Conservation (phyloP, 1,140 invertebrate genomes). For the Bombus confusus region DNA sequence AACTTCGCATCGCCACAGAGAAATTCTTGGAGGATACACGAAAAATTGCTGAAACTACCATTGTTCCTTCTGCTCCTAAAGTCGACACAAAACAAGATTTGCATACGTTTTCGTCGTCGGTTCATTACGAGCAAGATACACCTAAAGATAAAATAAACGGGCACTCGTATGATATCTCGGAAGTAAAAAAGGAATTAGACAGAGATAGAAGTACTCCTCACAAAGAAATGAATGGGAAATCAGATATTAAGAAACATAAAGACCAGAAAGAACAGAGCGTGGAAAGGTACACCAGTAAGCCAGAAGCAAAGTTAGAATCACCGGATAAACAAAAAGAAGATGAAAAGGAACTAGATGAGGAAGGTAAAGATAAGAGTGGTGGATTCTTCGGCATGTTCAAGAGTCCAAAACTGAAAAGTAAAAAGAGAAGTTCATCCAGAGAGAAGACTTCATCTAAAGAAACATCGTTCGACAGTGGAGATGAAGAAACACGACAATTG, state of each 20-base stretch:
- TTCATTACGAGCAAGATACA: constrained; percentile 52
- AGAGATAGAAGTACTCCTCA: constrained; percentile 12
- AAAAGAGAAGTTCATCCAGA: constrained; percentile 72
- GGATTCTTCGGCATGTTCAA: constrained; percentile 77
- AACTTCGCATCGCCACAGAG: constrained; percentile 63
- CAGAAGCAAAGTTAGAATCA: constrained; percentile 9
- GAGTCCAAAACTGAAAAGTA: constrained; percentile 75
- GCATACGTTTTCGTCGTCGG: constrained; percentile 56
- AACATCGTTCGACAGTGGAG: constrained; percentile 76
- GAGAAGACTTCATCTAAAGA: constrained; percentile 72
- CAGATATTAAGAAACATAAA: constrained; percentile 28
- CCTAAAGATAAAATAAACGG: constrained; percentile 66
- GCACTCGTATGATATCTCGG: constrained; percentile 64
- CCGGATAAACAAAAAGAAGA: constrained; percentile 13
- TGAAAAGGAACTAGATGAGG: constrained; percentile 28
- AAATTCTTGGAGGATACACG: constrained; percentile 70
- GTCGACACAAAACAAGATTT: constrained; percentile 42
- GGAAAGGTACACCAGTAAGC: background rate
- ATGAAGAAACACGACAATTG: constrained; percentile 71
- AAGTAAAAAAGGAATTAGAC: constrained; percentile 17
- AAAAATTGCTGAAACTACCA: constrained; percentile 57
- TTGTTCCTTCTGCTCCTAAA: background rate
- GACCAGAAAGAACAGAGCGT: constrained; percentile 11
- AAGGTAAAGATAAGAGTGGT: constrained; percentile 67
- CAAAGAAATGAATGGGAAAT: constrained; percentile 43